Evolutionary conservation across 2,888 invertebrate species (phyloP), one percentile per base, ranked within the genome.

Genomic region (Drosophila borealis): DNA sequence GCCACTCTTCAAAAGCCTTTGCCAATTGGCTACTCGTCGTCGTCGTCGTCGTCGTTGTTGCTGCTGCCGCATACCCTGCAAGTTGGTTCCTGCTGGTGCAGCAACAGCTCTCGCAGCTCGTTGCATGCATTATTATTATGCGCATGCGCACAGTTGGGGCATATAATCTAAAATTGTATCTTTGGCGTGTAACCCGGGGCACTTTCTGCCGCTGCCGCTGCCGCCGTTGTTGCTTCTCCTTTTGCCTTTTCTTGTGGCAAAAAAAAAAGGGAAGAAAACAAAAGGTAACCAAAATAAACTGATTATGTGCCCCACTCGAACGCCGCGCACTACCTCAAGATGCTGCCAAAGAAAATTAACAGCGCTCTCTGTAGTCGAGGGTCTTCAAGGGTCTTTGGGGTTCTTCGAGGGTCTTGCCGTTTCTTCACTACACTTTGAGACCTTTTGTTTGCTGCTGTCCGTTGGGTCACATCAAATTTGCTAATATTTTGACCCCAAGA

Each of bases 181-280:
- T 90, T 88, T 89, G 90, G 83, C 89, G 91, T 90, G 91, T 91
- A 91, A 89, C 91, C 88, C 87, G 89, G 89, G 90, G 91, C 91
- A 89, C 81, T 88, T 82, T 84, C 65, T 70, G 74, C 65, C 53
- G 61, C 73, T 64, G 55, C 53, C 51, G 49, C 46, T 59, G 17
- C 17, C 17, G 29, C 49, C 45, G 50, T 34, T 39, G 39, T 10
- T 62, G 55, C 73, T 64, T 64, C 66, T 53, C 36, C 56, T 46
- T 48, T 50, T 55, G 49, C 46, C 44, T n/a, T 53, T 46, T 48
- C 50, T 36, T 54, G 42, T 49, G 48, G 45, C 54, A 62, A 55
- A 17, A n/a, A 21, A 36, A 45, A 17, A 11, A 29, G 51, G 14
- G 60, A 60, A 55, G 29, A 57, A 68, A 73, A 67, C 56, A 70